A percentile compares a stretch with the other conserved stretches of the same genome.
phyloP scores from a whole-genome alignment of 2,797 vertebrate genomes.

The Chaetodon trifasciatus region DNA sequence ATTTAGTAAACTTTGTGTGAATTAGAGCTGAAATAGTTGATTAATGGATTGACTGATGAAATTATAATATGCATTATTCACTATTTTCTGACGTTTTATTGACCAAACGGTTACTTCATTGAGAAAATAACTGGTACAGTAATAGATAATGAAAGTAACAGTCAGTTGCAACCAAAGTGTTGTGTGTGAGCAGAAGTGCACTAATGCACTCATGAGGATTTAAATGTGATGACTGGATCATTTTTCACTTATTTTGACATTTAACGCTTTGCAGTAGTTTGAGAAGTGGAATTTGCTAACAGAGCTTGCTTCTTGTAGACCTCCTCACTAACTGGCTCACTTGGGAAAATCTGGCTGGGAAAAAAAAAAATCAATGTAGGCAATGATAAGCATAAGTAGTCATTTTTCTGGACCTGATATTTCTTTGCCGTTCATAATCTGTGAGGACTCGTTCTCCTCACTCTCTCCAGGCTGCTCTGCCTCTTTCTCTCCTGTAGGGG shows the following conservation, averaged over 20 bases:
- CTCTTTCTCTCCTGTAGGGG: constrained; percentile 75
- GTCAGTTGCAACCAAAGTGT: not conserved
- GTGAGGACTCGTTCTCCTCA: not conserved
- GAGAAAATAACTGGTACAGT: not conserved
- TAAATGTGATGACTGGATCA: not conserved
- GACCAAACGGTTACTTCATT: not conserved
- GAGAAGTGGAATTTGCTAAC: not conserved
- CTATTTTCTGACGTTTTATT: not conserved
- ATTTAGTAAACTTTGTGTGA: not conserved
- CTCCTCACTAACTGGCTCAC: not conserved
- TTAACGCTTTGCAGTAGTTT: not conserved
- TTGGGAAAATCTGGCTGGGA: not conserved
- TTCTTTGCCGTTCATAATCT: constrained; percentile 10
- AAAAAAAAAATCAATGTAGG: not conserved
- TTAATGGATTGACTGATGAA: not conserved
- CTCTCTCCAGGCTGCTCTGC: constrained; percentile 41
- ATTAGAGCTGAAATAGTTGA: not conserved
- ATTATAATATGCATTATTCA: not conserved
- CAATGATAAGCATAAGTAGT: not conserved
- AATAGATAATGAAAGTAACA: not conserved
- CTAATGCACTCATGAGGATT: not conserved
- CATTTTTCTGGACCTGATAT: not conserved
- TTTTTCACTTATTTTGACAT: constrained; percentile 13
- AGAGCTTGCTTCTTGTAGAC: not conserved
- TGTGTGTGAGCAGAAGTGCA: not conserved